Base-by-base conservation (phyloP, 2,888 invertebrate genomes). In the Chirona hameri region DNA sequence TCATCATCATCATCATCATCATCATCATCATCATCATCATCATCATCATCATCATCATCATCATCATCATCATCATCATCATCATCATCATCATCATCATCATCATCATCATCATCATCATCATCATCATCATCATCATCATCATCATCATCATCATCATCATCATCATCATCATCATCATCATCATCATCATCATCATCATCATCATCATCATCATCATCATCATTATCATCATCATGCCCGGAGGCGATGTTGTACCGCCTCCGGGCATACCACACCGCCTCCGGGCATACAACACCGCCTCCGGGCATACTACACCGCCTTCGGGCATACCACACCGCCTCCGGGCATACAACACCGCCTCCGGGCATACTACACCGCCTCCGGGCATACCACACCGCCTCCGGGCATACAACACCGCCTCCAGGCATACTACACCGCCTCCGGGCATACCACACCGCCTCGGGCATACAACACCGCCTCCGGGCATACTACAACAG, bases 1-100 rank as follows among this genome's bases (percentile, higher is more conserved):
- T 65, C 65, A 65, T 65, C 65, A 65, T 65, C 65, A 65, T 65
- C 65, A 65, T 65, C 65, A 65, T 65, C 65, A 65, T 65, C 65
- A 65, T 65, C 65, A 65, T 65, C 65, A 65, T 65, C 65, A 65
- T 65, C 65, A 65, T 65, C 65, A 65, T 65, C 65, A 65, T 65
- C 65, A 65, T 65, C 65, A 65, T 65, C 65, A 65, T 65, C 65
- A 65, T 65, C 65, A 65, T 65, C 65, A 65, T 65, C 65, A 65
- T 65, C 65, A 65, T 65, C 65, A 65, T 65, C 65, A 65, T 65
- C 65, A 65, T 65, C 65, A 65, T 65, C 65, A 65, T 65, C 65
- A 65, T 65, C 65, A 65, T 65, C 65, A 65, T 65, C 65, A 65
- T 65, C 65, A 65, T 65, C 65, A 65, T 65, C 65, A 65, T 65